Evolutionary conservation across 2,888 invertebrate genomes (phyloP).

Genomic region (Fabriciana adippe): DNA sequence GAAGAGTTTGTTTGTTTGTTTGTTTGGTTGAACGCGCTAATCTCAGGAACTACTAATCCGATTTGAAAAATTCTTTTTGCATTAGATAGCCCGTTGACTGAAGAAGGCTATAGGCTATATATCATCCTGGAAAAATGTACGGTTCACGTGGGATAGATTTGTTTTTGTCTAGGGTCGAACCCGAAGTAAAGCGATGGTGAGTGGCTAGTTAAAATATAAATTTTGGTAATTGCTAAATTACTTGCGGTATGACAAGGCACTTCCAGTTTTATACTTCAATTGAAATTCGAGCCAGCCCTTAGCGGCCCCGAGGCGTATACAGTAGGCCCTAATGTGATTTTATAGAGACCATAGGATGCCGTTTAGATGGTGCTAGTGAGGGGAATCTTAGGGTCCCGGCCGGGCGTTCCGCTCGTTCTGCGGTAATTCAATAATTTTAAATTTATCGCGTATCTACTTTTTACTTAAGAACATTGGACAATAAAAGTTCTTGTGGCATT

Average conservation of each 20-base stretch:
- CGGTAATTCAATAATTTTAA: slow-evolving; percentile 49
- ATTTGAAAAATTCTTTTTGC: too few relatives aligned
- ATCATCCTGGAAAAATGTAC: too few relatives aligned
- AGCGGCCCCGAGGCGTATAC: slow-evolving; percentile 62
- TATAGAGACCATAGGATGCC: slow-evolving; percentile 71
- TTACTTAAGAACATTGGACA: slow-evolving; percentile 10
- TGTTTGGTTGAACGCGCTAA: too few relatives aligned
- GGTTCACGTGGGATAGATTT: too few relatives aligned
- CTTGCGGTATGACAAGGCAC: slow-evolving; percentile 24
- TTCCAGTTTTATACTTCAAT: slow-evolving; percentile 45
- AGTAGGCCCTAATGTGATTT: slow-evolving; percentile 76
- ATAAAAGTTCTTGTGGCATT: not conserved
- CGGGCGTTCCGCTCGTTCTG: slow-evolving; percentile 43
- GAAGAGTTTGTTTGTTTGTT: too few relatives aligned
- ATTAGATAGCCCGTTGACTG: too few relatives aligned
- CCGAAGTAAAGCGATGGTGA: too few relatives aligned
- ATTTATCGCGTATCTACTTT: slow-evolving; percentile 36
- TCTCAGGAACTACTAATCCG: too few relatives aligned
- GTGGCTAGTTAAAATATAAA: too few relatives aligned
- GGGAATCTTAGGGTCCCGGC: slow-evolving; percentile 40
- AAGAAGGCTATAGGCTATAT: too few relatives aligned
- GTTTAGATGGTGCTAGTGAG: slow-evolving; percentile 57
- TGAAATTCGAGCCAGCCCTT: slow-evolving; percentile 44
- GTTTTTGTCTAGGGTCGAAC: too few relatives aligned
- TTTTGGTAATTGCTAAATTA: too few relatives aligned